Evolutionary conservation across 1,140 invertebrate species (phyloP).

Genomic region (Sycophaga agraensis): DNA sequence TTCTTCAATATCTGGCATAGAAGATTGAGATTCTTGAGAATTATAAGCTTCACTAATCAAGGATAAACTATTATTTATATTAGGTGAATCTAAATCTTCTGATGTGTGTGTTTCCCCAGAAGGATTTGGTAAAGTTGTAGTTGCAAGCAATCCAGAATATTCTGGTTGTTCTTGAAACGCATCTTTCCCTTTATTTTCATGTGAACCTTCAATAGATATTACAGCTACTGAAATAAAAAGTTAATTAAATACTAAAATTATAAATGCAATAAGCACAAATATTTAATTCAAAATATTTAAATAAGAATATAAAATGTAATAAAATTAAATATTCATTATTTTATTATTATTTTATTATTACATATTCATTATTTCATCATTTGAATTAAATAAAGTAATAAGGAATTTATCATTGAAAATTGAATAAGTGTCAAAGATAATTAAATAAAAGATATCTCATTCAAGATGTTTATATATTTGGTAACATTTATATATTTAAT

Average conservation of each 20-base stretch:
- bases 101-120: not conserved
- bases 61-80: constrained; percentile 42
- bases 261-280: too few relatives aligned
- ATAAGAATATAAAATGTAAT: too few relatives aligned
- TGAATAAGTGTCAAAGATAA: too few relatives aligned
- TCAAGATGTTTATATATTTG: not conserved
- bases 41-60: constrained; percentile 45
- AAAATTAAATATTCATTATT: too few relatives aligned
- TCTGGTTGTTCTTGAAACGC: not conserved
- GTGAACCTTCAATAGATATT: not conserved
- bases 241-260: not conserved
- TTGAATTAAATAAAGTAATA: not conserved
- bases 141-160: not conserved
- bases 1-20: constrained; percentile 8
- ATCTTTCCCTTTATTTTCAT: not conserved
- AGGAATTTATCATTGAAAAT: not conserved
- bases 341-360: too few relatives aligned
- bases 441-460: not conserved
- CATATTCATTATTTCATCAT: not conserved
- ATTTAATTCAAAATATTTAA: too few relatives aligned
- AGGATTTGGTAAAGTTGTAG: not conserved
- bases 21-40: constrained; percentile 45
- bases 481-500: not conserved
- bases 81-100: not conserved
- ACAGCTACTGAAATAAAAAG: constrained; percentile 7